phyloP scores from a whole-genome alignment of 1,140 invertebrate species.

The Forficula auricularia region DNA sequence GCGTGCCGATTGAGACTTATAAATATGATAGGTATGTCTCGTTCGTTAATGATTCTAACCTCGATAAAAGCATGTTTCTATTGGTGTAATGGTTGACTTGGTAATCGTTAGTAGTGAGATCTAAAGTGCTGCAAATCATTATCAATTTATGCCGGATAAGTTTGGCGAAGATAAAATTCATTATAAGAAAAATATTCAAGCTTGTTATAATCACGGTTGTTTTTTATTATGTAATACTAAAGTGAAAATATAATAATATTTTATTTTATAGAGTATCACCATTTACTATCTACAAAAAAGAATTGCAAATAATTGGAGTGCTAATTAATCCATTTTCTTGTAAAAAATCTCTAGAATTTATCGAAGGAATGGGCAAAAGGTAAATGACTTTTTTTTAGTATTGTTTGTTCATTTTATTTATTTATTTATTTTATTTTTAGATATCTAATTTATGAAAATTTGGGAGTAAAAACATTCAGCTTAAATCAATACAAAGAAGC shows the following conservation, averaged over 20 bases:
- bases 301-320: conserved; percentile 41
- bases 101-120: not conserved
- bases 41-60: too few relatives aligned
- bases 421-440: conserved; percentile 19
- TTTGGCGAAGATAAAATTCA: not conserved
- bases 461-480: conserved; percentile 40
- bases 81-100: too few relatives aligned
- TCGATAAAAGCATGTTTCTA: too few relatives aligned
- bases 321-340: conserved; percentile 48
- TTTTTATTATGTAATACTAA: conserved; percentile 1
- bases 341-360: conserved; percentile 36
- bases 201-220: not conserved
- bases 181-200: not conserved
- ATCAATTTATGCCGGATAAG: not conserved
- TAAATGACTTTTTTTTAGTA: conserved; percentile 14
- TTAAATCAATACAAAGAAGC: conserved; percentile 39
- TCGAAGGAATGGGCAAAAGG: conserved; percentile 40
- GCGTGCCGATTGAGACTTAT: too few relatives aligned
- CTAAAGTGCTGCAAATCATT: not conserved
- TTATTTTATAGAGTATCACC: conserved; percentile 35
- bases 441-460: conserved; percentile 41
- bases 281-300: conserved; percentile 40
- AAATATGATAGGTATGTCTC: too few relatives aligned
- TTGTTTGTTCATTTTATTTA: not conserved
- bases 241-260: conserved; percentile 4